phyloP scores from a whole-genome alignment of 1,140 invertebrate genomes.

The Tetramorium alpestre region DNA sequence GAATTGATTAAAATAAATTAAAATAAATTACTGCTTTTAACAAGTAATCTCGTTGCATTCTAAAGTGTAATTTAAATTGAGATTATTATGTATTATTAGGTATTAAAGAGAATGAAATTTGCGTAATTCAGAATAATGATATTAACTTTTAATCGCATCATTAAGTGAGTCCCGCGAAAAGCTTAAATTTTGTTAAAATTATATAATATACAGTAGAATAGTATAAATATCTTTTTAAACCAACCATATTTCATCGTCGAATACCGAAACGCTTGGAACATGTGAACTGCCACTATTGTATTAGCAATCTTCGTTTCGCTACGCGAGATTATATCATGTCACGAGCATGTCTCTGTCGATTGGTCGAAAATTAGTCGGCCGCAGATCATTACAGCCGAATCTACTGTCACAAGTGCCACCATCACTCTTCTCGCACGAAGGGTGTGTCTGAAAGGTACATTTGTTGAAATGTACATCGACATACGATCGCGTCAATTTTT shows the following conservation, averaged over 20 bases:
- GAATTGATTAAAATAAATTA: slow-evolving; percentile 44
- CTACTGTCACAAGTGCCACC: slow-evolving; percentile 13
- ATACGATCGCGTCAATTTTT: slow-evolving; percentile 64
- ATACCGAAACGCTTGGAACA: slow-evolving; percentile 37
- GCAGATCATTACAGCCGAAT: slow-evolving; percentile 56
- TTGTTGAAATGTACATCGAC: slow-evolving; percentile 53
- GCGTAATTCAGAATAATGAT: not conserved
- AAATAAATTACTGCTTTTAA: slow-evolving; percentile 31
- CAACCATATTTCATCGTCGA: not conserved
- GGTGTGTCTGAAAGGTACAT: slow-evolving; percentile 49
- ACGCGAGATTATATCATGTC: slow-evolving; percentile 68
- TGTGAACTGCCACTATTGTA: slow-evolving; percentile 49
- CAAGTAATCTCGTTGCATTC: not conserved
- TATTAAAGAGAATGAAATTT: slow-evolving; percentile 22
- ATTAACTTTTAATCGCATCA: slow-evolving; percentile 20
- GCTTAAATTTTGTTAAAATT: not conserved
- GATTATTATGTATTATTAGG: slow-evolving; percentile 17
- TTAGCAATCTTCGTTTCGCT: slow-evolving; percentile 69
- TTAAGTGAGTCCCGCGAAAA: not conserved
- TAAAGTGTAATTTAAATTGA: slow-evolving; percentile 26
- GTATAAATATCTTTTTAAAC: slow-evolving; percentile 18
- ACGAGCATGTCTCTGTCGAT: slow-evolving; percentile 70
- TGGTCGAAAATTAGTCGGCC: slow-evolving; percentile 55
- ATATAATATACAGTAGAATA: not conserved
- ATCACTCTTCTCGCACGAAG: slow-evolving; percentile 25